Evolutionary conservation across 2,888 invertebrate genomes (phyloP).

Genomic region (Ectropis crepuscularia): DNA sequence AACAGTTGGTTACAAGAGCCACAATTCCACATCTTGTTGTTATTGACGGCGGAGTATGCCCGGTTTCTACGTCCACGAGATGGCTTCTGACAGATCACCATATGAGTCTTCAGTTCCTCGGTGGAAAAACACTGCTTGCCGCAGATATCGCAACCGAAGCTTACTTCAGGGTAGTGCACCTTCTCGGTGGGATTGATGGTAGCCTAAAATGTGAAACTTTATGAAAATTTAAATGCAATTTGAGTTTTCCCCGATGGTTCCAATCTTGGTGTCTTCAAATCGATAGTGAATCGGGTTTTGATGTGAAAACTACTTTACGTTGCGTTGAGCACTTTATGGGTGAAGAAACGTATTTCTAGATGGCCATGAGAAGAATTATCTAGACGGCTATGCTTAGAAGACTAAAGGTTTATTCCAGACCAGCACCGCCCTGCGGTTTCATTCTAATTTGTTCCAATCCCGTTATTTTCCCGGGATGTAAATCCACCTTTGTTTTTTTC

Average conservation of each 20-base stretch:
- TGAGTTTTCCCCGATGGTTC: no score
- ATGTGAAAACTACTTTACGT: background rate
- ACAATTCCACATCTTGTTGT: conserved; percentile 80
- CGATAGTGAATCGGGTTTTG: no score
- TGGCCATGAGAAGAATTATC: no score
- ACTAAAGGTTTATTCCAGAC: no score
- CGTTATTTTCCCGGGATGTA: no score
- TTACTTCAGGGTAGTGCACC: conserved; percentile 47
- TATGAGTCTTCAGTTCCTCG: conserved; percentile 61
- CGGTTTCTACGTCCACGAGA: conserved; percentile 49
- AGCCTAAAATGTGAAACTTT: background rate
- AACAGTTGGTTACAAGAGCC: conserved; percentile 80
- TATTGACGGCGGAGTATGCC: conserved; percentile 57
- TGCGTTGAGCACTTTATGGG: no score
- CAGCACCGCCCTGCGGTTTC: no score
- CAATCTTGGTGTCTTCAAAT: no score
- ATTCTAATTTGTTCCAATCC: no score
- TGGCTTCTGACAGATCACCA: conserved; percentile 51
- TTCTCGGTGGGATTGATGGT: conserved; percentile 6
- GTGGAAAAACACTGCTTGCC: conserved; percentile 54
- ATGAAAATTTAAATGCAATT: background rate
- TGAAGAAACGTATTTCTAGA: no score
- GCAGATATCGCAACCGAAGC: conserved; percentile 60
- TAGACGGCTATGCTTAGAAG: no score
- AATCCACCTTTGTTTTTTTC: no score